Evolutionary conservation across 2,888 invertebrate species (phyloP), one percentile per base, ranked within the genome.

Genomic region (Philaethria dido): DNA sequence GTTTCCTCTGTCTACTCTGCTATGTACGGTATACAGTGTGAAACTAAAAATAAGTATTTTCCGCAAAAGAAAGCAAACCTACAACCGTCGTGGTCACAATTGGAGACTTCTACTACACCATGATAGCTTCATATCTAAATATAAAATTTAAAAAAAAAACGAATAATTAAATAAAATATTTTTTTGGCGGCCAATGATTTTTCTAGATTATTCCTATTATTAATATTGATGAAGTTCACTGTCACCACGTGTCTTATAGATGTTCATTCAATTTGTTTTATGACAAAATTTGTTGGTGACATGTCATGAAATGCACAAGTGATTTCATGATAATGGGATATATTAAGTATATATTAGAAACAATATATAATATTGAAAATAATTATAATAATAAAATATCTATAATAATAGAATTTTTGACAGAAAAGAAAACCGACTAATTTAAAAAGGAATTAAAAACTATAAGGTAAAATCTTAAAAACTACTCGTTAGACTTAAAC

Each of bases 241-340:
- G 3, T 22, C 22, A 25, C 20, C 16, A 25, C 20, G 22, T 8
- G 60, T 60, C 60, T 33, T 3, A 18, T 29, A 2, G 9, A 60
- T 60, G 60, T 60, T 60, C 60, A 60, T 29, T 60, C 45, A 60
- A 60, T 60, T 8, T 29, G 42, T 60, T 44, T 13, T 20, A 18
- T 47, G 60, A 47, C 60, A 18, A 47, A 33, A 45, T 18, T 18
- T 45, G 20, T 47, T 45, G 29, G 25, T 42, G 2, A 16, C 29
- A 20, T 14, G 20, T 13, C 14, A 1, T 33, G 20, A 47, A 45
- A 29, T n/a, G 29, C 18, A 14, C 44, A 60, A 13, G 18, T 25
- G 42, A 42, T 22, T 22, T n/a, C 2, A 42, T 57, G 22, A 39
- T n/a, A 57, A 4, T 42, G 11, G 29, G n/a, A 25, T 25, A 48